Base-by-base conservation (phyloP, 2,113 vertebrate species). In the Tragulus kanchil region DNA sequence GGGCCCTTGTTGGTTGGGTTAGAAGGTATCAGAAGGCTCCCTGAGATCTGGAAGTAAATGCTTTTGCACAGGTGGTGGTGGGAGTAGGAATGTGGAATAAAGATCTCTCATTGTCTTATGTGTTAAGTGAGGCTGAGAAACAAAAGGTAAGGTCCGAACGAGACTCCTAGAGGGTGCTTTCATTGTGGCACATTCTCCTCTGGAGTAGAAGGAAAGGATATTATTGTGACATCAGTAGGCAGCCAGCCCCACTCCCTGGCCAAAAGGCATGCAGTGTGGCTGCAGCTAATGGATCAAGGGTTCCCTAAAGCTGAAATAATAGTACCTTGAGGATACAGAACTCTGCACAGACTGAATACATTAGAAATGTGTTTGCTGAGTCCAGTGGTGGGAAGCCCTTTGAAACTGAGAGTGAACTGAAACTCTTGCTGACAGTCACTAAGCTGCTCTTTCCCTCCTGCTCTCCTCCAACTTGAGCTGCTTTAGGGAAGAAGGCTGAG, bases 241-340 rank as follows among this genome's bases (percentile, higher is more conserved):
- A 85, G 14, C 52, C 86, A 69, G 69, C 19, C 45, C 50, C 36
- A 59, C 1, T 23, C 26, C 28, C 81, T 26, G 85, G 79, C 73
- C 71, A 28, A 67, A 31, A 89, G 50, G 21, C 52, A 36, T 19
- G 59, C 58, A 48, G 1, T 1, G 1, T 83, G 54, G 36, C 71
- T 78, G 14, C 10, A 3, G 81, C n/a, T 87, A 17, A 84, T 87
- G 36, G 61, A 28, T 61, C 31, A 19, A 13, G 12, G 25, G 26
- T 12, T 69, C 61, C 65, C n/a, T 25, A 67, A 50, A 87, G 91
- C n/a, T 69, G 67, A 93, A 90, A 97, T 56, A 77, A n/a, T 64
- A 36, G 42, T 87, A 13, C 54, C 69, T 4, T 45, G 36, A 86
- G 26, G 31, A 26, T 59, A 90, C 28, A 95, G 31, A 85, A 85